Evolutionary conservation across 2,888 invertebrate species (phyloP).

Genomic region (Sclerodermus sp.): DNA sequence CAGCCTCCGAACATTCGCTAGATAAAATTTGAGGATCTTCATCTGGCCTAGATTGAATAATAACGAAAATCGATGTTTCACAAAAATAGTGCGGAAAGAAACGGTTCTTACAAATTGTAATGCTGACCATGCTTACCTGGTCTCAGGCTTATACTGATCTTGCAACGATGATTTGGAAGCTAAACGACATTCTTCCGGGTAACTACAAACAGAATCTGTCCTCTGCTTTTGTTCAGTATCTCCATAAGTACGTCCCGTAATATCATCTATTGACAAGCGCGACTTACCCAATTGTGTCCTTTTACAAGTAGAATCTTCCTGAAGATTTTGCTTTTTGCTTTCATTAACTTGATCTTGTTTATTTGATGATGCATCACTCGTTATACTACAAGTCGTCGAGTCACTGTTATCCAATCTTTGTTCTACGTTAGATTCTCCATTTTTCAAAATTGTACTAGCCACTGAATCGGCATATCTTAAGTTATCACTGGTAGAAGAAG

Average conservation of each 20-base stretch:
- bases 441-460: constrained; percentile 8
- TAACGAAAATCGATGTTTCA: too few species aligned
- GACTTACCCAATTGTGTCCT: constrained; percentile 24
- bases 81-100: too few species aligned
- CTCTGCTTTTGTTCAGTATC: constrained; percentile 25
- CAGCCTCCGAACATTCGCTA: too few species aligned
- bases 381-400: constrained; percentile 11
- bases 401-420: constrained; percentile 4
- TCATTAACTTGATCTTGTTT: constrained; percentile 14
- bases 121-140: constrained; percentile 22
- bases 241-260: constrained; percentile 20
- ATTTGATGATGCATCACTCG: constrained; percentile 5
- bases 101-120: too few species aligned
- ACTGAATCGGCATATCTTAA: constrained; percentile 17
- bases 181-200: constrained; percentile 25
- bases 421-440: constrained; percentile 12
- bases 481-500: constrained; percentile 15
- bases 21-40: too few species aligned
- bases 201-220: constrained; percentile 29
- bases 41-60: too few species aligned
- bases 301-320: constrained; percentile 12
- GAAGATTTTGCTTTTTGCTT: constrained; percentile 2
- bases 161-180: constrained; percentile 12
- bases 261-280: constrained; percentile 29
- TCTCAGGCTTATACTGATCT: constrained; percentile 28